Evolutionary conservation across 1,140 invertebrate genomes (phyloP), one percentile per base, ranked within the genome.

Genomic region (Sogatella furcifera): DNA sequence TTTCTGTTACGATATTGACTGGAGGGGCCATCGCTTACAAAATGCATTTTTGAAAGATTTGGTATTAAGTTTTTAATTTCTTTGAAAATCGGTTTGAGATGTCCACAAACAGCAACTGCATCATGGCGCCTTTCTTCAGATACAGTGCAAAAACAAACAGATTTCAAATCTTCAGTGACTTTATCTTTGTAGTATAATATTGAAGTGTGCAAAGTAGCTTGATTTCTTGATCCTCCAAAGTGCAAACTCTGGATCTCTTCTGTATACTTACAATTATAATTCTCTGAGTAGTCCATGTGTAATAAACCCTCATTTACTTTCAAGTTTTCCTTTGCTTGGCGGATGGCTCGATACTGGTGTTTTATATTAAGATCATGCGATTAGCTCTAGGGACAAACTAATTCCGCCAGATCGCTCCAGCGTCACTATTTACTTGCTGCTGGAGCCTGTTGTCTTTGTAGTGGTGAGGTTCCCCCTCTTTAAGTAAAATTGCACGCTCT

Each of bases 141-240:
- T 28, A 28, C 24, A 28, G 24, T 28, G 24, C 24, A 28, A 28
- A 28, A 28, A 28, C 24, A 28, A 28, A 28, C 24, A 28, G 24
- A 28, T 28, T 28, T 28, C 24, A 28, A 28, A 28, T 28, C 24
- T 28, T 28, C 24, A 28, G 24, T 28, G 24, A 28, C 24, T 28
- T 28, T 28, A 28, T 64, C 59, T 53, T 52, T 69, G 52, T 49
- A 61, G 63, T 61, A 69, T 65, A 65, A 65, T 42, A 68, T 67
- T 3, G 69, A 71, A 61, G 71, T 73, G 62, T 74, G 71, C 31
- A 73, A 64, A 34, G 68, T 62, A 61, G 71, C 59, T 62, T 73
- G 70, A 19, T 62, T 62, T 53, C 67, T 66, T 13, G 66, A 70
- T 15, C 55, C 67, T 10, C 69, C 67, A 59, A 73, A 73, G 56